Evolutionary conservation across 2,797 vertebrate genomes (phyloP), one percentile per base, ranked within the genome.

Genomic region (Gymnoscopelus microlampas): DNA sequence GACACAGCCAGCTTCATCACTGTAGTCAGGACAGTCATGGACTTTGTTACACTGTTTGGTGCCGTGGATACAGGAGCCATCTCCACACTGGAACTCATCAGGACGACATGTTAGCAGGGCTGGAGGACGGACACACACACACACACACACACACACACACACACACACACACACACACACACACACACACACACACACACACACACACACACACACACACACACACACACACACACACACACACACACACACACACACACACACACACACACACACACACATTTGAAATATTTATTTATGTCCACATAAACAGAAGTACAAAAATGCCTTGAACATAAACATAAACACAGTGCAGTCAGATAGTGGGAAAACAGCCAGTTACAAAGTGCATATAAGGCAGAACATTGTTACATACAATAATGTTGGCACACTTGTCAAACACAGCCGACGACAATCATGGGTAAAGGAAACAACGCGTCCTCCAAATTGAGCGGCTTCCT

Each of bases 1-100:
- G 39, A 97, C 64, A 6, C 98, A 99, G 83, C 96, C 96, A 0
- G 95, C 95, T 87, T 99, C 98, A 0, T 99, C 98, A 0, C 97
- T 97, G 82, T 95, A 93, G 51, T 99, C 98, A 0, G 91, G 94
- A 83, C 98, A 99, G 94, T 99, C 96, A 0, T 93, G 94, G 14
- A 95, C 92, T 79, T 92, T 95, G 80, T 99, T 95, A 68, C 98
- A 99, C 89, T 96, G 97, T 85, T 96, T 98, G 79, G 92, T 91
- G 44, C 95, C 96, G 0, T 95, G 95, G 84, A 98, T 95, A 35
- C 98, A 99, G 68, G 95, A 96, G 11, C 97, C 98, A 11, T 99
- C 95, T 0, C 95, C 95, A 56, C 97, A 99, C 85, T 95, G 98
- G 91, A 99, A 98, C 84, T 99, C 96, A 76, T 99, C 96, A 0